Percentiles rank a stretch among this genome's conserved stretches.
phyloP scores from a whole-genome alignment of 2,113 vertebrate species.

The Tetrax tetrax region DNA sequence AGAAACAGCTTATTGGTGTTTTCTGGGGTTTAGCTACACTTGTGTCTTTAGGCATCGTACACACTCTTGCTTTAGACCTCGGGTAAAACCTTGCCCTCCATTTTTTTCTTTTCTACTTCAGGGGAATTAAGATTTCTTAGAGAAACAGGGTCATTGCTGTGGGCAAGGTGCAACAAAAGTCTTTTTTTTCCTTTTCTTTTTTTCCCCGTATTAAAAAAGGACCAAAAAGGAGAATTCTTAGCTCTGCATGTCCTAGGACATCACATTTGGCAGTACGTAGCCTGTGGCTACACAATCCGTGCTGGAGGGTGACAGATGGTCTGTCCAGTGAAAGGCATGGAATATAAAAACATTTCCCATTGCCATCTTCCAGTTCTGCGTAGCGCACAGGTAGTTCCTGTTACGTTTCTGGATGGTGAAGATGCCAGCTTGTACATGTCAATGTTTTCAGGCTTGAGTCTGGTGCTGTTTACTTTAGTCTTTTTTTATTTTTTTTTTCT shows the following conservation, averaged over 20 bases:
- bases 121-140: neutral
- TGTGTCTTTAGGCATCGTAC: neutral
- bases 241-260: neutral
- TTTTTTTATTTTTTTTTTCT: neutral
- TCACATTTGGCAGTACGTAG: neutral
- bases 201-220: neutral
- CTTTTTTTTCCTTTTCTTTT: too few relatives aligned
- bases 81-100: neutral
- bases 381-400: neutral
- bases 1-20: neutral
- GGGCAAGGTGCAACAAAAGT: neutral
- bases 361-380: neutral
- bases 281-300: neutral
- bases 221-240: neutral
- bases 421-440: neutral
- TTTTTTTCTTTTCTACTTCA: neutral
- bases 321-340: neutral
- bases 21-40: neutral
- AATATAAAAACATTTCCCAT: fast-evolving
- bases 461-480: neutral
- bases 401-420: neutral
- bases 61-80: neutral
- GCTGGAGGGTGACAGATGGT: neutral
- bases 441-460: neutral
- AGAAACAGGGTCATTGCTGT: neutral